Evolutionary conservation across 2,888 invertebrate species (phyloP).

Genomic region (Spisula solida): DNA sequence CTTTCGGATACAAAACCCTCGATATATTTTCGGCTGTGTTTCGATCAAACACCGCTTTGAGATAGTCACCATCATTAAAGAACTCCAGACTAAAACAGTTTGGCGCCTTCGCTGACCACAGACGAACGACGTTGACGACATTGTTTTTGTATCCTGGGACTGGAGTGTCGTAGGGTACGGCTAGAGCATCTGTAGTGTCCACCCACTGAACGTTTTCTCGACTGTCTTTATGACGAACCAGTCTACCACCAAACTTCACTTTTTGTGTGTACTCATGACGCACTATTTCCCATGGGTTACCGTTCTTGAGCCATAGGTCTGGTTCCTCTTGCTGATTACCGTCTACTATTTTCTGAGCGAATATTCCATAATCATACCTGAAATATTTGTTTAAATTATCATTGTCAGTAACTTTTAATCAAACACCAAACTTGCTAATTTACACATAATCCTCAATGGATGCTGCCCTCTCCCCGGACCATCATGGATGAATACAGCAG

Average conservation of each 20-base stretch:
- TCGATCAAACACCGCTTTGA: conserved; percentile 98
- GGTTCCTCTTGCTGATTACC: conserved; percentile 93
- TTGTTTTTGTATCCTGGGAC: conserved; percentile 99
- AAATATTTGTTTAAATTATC: neutral
- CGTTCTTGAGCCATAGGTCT: conserved; percentile 98
- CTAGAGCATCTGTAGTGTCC: conserved; percentile 96
- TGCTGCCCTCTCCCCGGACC: too few relatives aligned
- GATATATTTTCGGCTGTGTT: conserved; percentile 99
- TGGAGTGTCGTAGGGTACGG: conserved; percentile 99
- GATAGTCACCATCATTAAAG: conserved; percentile 99
- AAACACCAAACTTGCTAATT: too few relatives aligned
- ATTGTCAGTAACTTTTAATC: too few relatives aligned
- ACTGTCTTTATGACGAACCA: conserved; percentile 92
- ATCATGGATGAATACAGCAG: too few relatives aligned
- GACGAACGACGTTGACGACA: conserved; percentile 97
- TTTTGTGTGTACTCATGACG: conserved; percentile 99
- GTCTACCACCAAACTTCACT: conserved; percentile 97
- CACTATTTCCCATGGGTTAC: conserved; percentile 99
- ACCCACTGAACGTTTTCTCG: conserved; percentile 95
- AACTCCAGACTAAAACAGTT: conserved; percentile 97
- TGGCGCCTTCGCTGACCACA: conserved; percentile 99
- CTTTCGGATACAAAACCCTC: conserved; percentile 98
- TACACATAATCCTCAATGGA: too few relatives aligned
- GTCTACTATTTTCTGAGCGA: conserved; percentile 87
- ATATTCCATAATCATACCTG: conserved; percentile 99